Evolutionary conservation across 2,888 invertebrate species (phyloP).

Genomic region (Subacronicta megacephala): DNA sequence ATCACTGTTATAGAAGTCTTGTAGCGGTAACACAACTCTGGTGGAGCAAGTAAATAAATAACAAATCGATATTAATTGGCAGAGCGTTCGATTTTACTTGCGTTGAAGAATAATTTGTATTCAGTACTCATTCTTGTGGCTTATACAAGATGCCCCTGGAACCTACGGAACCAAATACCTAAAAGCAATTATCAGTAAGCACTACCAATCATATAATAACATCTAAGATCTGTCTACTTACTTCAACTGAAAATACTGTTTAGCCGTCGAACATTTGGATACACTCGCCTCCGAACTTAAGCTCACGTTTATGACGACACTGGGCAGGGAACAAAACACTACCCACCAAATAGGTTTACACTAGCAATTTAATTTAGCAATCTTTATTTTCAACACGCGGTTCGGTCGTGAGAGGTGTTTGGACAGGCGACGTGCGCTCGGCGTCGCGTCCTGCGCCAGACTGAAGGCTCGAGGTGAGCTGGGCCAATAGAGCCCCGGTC

Average conservation of each 20-base stretch:
- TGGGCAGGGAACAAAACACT: conserved; percentile 62
- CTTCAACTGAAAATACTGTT: conserved; percentile 57
- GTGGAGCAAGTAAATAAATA: conserved; percentile 47
- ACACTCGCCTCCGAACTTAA: conserved; percentile 29
- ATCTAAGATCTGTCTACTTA: conserved; percentile 51
- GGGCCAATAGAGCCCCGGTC: conserved; percentile 69
- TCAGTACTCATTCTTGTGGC: conserved; percentile 16
- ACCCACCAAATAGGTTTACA: conserved; percentile 55
- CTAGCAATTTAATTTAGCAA: conserved; percentile 77
- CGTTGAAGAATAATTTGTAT: conserved; percentile 20
- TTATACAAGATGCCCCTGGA: conserved; percentile 18
- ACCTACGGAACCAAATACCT: conserved; percentile 29
- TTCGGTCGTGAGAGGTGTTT: conserved; percentile 50
- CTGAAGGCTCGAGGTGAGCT: conserved; percentile 79
- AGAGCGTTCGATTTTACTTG: conserved; percentile 24
- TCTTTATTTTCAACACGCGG: conserved; percentile 77
- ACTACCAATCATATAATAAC: conserved; percentile 54
- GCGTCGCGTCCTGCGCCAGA: conserved; percentile 68
- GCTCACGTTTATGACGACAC: conserved; percentile 58
- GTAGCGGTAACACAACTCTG: conserved; percentile 4
- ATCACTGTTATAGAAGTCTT: not conserved
- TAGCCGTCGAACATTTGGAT: conserved; percentile 35
- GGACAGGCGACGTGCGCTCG: conserved; percentile 59
- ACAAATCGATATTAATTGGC: conserved; percentile 50
- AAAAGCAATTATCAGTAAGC: conserved; percentile 56